phyloP scores from a whole-genome alignment of 2,888 invertebrate species.

The Ormia ochracea region DNA sequence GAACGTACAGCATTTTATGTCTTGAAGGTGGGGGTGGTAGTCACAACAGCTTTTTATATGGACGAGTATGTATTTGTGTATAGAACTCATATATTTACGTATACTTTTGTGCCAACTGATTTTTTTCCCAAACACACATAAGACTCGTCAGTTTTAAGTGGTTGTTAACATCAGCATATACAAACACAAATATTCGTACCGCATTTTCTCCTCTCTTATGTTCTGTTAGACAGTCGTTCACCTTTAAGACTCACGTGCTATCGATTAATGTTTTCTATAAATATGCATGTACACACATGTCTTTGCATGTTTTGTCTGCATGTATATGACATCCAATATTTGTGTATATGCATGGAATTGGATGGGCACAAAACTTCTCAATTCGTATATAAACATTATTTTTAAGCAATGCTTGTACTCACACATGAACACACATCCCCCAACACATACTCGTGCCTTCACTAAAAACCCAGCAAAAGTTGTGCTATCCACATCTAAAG shows the following conservation, averaged over 20 bases:
- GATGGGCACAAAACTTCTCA: background rate
- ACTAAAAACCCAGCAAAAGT: conserved; percentile 19
- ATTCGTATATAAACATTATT: conserved; percentile 12
- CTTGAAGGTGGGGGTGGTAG: background rate
- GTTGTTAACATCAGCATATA: conserved; percentile 43
- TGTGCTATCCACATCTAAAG: background rate
- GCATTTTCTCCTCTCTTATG: conserved; percentile 15
- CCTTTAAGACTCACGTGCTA: conserved; percentile 74
- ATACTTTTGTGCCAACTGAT: background rate
- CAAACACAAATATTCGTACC: conserved; percentile 40
- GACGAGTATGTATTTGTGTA: background rate
- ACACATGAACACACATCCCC: background rate
- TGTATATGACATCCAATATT: background rate
- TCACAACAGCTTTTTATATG: conserved; percentile 30
- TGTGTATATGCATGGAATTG: background rate
- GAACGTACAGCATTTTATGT: background rate
- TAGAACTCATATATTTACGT: background rate
- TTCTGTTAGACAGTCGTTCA: conserved; percentile 71
- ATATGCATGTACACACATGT: background rate
- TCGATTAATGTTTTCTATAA: conserved; percentile 68
- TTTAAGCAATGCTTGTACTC: background rate
- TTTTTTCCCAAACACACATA: conserved; percentile 23
- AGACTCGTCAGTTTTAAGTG: conserved; percentile 51
- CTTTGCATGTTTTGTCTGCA: background rate
- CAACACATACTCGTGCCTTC: too few species aligned